Percentiles rank a stretch among this genome's conserved stretches.
Evolutionary conservation across 2,888 invertebrate genomes (phyloP).

Genomic region (Julus scanicus): DNA sequence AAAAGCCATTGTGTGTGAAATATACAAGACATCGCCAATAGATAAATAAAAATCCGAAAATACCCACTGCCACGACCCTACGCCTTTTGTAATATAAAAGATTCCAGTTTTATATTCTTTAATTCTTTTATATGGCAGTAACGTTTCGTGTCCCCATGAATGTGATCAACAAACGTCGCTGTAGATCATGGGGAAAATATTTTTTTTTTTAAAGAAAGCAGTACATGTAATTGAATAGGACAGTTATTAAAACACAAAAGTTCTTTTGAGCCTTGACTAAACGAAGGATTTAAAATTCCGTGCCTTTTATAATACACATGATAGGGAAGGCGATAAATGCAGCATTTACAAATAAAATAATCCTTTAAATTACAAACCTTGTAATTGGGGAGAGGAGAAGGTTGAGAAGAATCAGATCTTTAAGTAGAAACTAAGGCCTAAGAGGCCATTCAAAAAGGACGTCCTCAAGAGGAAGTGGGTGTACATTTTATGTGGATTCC

Average conservation of each 20-base stretch:
- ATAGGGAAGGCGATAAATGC: neutral
- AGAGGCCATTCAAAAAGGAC: too few relatives aligned
- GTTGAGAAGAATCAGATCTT: neutral
- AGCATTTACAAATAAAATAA: too few relatives aligned
- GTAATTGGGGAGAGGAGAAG: neutral
- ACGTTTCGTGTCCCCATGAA: neutral
- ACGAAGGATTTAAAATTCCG: neutral
- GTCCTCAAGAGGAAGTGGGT: too few relatives aligned
- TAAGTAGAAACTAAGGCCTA: too few relatives aligned
- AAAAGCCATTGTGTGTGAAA: slow-evolving; percentile 19
- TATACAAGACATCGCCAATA: neutral
- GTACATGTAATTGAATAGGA: neutral
- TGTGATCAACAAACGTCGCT: neutral
- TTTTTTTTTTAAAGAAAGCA: neutral
- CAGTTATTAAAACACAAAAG: neutral
- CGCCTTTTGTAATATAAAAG: neutral
- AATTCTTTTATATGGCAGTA: neutral
- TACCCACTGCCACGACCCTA: neutral
- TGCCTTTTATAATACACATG: neutral
- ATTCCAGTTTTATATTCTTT: neutral
- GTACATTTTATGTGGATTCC: too few relatives aligned
- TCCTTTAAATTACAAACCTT: neutral
- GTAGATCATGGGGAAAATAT: neutral
- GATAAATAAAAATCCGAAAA: slow-evolving; percentile 5
- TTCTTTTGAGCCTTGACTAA: neutral